phyloP scores from a whole-genome alignment of 2,797 vertebrate species.

The Mormyrus proboscirostris region DNA sequence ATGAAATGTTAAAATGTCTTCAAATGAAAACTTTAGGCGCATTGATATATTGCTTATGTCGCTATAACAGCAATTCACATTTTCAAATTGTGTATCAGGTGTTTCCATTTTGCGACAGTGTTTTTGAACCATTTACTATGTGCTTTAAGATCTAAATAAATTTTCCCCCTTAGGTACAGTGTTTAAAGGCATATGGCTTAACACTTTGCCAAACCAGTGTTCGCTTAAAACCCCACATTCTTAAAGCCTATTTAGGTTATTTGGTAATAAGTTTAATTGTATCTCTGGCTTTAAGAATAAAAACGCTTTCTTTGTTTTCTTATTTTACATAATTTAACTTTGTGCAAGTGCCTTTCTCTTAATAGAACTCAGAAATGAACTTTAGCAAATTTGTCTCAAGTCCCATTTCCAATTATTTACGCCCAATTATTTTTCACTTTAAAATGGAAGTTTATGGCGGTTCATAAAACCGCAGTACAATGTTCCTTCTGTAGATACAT shows the following conservation, averaged over 20 bases:
- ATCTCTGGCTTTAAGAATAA: neutral
- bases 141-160: neutral
- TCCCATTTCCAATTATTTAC: constrained; percentile 29
- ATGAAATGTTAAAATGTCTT: neutral
- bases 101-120: neutral
- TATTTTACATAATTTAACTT: neutral
- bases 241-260: neutral
- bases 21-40: neutral
- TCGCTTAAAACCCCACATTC: neutral
- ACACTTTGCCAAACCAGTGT: neutral
- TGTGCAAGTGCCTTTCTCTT: constrained; percentile 2
- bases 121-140: neutral
- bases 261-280: neutral
- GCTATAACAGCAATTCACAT: neutral
- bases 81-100: neutral
- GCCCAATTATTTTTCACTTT: neutral
- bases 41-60: neutral
- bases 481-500: neutral
- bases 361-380: neutral
- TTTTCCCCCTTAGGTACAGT: neutral
- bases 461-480: constrained; percentile 24
- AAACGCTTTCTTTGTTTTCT: neutral
- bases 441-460: constrained; percentile 5
- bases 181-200: neutral
- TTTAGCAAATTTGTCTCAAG: neutral